Percentiles rank a stretch among this genome's conserved stretches.
These are phyloP conservation scores for Noctua janthe DNA, from an alignment of 2,888 invertebrate genomes.

Conservation along the genomic window DNA sequence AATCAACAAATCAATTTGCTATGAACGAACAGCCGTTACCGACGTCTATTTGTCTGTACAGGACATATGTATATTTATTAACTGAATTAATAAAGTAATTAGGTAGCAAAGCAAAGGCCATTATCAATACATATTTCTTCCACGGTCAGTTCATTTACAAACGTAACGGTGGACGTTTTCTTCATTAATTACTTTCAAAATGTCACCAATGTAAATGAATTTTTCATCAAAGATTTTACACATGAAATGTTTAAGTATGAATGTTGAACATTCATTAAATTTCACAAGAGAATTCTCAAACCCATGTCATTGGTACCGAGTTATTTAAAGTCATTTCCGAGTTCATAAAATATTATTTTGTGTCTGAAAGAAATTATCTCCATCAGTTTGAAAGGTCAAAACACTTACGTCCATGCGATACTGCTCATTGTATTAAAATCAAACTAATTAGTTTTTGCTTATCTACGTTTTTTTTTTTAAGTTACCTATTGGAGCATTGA, in stretches of 20 bases:
- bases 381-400: constrained; percentile 11
- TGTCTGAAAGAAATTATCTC: background rate
- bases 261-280: background rate
- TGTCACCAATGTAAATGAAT: constrained; percentile 24
- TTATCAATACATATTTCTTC: constrained; percentile 36
- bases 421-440: background rate
- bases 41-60: constrained; percentile 21
- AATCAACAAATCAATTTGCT: constrained; percentile 44
- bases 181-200: constrained; percentile 41
- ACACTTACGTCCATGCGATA: background rate
- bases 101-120: constrained; percentile 28
- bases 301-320: background rate
- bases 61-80: constrained; percentile 20
- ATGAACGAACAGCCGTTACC: constrained; percentile 23
- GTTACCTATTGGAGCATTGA: background rate
- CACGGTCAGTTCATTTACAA: constrained; percentile 39
- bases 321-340: background rate
- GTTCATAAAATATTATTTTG: background rate
- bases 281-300: background rate
- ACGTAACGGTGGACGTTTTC: constrained; percentile 12
- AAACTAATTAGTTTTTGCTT: background rate
- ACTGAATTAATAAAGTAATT: constrained; percentile 47
- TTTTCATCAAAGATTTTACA: background rate
- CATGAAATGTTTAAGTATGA: constrained; percentile 1
- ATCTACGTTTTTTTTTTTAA: background rate